Percentiles rank a stretch among this genome's conserved stretches.
phyloP scores from a whole-genome alignment of 2,113 vertebrate species.

The Pimephales promelas region DNA sequence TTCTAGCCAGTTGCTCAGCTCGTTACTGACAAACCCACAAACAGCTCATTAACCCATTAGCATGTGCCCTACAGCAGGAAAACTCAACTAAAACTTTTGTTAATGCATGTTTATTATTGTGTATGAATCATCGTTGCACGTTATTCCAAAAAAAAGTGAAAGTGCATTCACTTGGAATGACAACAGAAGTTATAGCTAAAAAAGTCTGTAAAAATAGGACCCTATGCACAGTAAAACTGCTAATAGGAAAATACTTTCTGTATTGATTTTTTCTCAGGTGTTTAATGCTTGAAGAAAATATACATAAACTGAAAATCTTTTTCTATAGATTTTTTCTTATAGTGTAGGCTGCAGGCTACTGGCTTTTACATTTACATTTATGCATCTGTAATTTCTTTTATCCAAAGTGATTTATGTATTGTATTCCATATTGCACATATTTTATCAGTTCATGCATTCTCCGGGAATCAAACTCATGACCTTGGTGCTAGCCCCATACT shows the following conservation, averaged over 20 bases:
- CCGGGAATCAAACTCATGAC: no score
- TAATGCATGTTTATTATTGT: neutral
- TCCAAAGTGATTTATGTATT: neutral
- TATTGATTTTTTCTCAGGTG: neutral
- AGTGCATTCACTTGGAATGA: neutral
- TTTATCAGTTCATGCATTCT: neutral
- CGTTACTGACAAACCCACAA: neutral
- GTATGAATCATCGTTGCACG: neutral
- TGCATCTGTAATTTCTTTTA: neutral
- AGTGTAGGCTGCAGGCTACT: neutral
- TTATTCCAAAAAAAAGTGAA: neutral
- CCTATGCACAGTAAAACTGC: neutral
- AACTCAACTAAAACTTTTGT: neutral
- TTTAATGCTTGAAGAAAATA: neutral
- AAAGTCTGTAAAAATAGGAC: neutral
- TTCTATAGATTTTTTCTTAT: neutral
- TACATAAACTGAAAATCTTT: neutral
- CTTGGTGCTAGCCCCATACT: no score
- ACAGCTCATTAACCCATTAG: constrained; percentile 11
- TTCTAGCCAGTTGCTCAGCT: neutral
- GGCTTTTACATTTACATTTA: neutral
- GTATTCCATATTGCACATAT: neutral
- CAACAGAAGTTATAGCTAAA: no score
- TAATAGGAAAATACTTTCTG: no score
- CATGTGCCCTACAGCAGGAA: neutral